These are phyloP conservation scores for Fragum whitleyi DNA, from an alignment of 2,888 invertebrate genomes.

Conservation along the genomic window DNA sequence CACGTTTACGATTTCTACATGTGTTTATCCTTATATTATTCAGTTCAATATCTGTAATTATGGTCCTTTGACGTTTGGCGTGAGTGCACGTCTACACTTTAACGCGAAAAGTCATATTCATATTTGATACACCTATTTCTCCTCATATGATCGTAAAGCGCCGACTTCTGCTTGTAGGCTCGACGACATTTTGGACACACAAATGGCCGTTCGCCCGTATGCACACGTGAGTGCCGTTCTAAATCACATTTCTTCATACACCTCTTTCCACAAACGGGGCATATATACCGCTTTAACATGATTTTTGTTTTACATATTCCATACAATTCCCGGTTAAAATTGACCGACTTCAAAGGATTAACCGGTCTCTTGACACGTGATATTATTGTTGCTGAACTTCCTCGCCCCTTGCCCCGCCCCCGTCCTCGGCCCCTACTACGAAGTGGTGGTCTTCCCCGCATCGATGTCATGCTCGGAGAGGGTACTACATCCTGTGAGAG, in stretches of 20 bases:
- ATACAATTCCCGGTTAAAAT: slow-evolving; percentile 54
- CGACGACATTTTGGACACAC: slow-evolving; percentile 33
- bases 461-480: background rate
- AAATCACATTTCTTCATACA: slow-evolving; percentile 47
- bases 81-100: too few relatives aligned
- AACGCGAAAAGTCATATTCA: background rate
- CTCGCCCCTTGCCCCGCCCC: background rate
- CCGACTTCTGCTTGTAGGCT: slow-evolving; percentile 35
- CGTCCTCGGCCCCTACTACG: background rate
- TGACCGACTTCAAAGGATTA: slow-evolving; percentile 36
- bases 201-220: slow-evolving; percentile 55
- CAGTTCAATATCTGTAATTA: too few relatives aligned
- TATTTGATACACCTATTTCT: background rate
- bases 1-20: too few relatives aligned
- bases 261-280: slow-evolving; percentile 43
- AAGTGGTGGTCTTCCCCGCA: background rate
- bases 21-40: too few relatives aligned
- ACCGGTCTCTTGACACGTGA: slow-evolving; percentile 17
- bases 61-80: too few relatives aligned
- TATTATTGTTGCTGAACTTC: background rate
- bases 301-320: slow-evolving; percentile 45
- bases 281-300: slow-evolving; percentile 52
- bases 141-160: slow-evolving; percentile 1
- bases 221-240: slow-evolving; percentile 38
- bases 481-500: background rate